Evolutionary conservation across 2,797 vertebrate species (phyloP).

Genomic region (Merluccius polli): DNA sequence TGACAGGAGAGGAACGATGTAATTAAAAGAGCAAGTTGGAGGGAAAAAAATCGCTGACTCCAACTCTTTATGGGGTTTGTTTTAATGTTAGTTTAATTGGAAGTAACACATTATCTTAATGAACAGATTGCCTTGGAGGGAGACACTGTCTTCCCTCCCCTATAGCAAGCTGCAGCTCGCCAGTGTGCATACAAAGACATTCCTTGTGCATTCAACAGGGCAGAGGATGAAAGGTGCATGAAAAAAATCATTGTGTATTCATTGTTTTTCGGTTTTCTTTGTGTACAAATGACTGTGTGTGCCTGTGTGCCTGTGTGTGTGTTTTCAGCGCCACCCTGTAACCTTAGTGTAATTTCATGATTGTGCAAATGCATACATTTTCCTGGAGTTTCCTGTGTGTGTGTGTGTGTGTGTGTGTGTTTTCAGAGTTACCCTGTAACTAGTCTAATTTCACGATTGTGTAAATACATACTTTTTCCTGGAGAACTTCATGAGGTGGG

Average conservation of each 20-base stretch:
- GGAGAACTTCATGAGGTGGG: no score
- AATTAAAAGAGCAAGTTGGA: slow-evolving; percentile 99
- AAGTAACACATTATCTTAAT: slow-evolving; percentile 99
- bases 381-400: no score
- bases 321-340: not conserved
- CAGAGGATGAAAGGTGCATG: not conserved
- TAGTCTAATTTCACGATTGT: no score
- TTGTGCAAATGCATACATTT: no score
- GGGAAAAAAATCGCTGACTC: slow-evolving; percentile 95
- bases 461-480: no score
- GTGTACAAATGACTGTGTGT: not conserved
- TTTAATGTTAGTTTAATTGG: slow-evolving; percentile 99
- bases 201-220: not conserved
- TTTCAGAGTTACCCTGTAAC: no score
- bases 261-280: not conserved
- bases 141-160: slow-evolving; percentile 66
- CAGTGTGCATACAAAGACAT: slow-evolving; percentile 54
- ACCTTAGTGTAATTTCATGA: no score
- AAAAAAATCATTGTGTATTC: not conserved
- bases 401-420: no score
- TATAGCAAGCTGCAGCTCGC: slow-evolving; percentile 64
- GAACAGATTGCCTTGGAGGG: slow-evolving; percentile 96
- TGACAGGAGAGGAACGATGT: slow-evolving; percentile 99
- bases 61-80: slow-evolving; percentile 99
- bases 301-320: not conserved